Base-by-base conservation (phyloP, 2,888 invertebrate species). In the Tortrix viridana region DNA sequence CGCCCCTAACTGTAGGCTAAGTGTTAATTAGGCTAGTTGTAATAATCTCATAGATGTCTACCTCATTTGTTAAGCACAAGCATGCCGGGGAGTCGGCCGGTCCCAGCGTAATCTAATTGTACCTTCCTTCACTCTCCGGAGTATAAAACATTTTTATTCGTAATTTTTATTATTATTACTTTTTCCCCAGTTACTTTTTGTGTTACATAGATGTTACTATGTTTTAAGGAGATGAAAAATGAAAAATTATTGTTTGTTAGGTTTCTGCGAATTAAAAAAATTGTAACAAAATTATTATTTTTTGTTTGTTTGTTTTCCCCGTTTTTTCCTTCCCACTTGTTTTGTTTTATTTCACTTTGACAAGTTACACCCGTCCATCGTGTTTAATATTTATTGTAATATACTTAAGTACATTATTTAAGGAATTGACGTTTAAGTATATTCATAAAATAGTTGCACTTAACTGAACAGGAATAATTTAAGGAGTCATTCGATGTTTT, bases 141-240 rank as follows among this genome's bases (percentile, higher is more conserved):
- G 92, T 92, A 91, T 92, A 92, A 92, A 90, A 79, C 75, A 79
- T 81, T 82, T 85, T 82, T 80, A 76, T 76, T 82, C 71, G 71
- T 75, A 81, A 82, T 85, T 86, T 77, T 87, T 87, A 85, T 89
- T 88, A 81, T 86, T 88, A 83, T 81, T 83, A 81, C 77, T 84
- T 80, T 84, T 88, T 85, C 82, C 86, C 88, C 87, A 86, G 89
- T 90, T 91, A 89, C 80, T 87, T 88, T 92, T 92, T 92, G 92
- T 92, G 91, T 92, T 92, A 89, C 92, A 90, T 92, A 92, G 90
- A 92, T 92, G 92, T 92, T 92, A 92, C 92, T 92, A 92, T 92
- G 92, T 92, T 92, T 90, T 92, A 91, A 89, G 91, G 79, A 85
- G 84, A 86, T 85, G 81, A 87, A 86, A 89, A 85, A 82, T 85